These are phyloP conservation scores for Pangasianodon hypophthalmus DNA, from an alignment of 2,113 vertebrate species.

Conservation along the genomic window DNA sequence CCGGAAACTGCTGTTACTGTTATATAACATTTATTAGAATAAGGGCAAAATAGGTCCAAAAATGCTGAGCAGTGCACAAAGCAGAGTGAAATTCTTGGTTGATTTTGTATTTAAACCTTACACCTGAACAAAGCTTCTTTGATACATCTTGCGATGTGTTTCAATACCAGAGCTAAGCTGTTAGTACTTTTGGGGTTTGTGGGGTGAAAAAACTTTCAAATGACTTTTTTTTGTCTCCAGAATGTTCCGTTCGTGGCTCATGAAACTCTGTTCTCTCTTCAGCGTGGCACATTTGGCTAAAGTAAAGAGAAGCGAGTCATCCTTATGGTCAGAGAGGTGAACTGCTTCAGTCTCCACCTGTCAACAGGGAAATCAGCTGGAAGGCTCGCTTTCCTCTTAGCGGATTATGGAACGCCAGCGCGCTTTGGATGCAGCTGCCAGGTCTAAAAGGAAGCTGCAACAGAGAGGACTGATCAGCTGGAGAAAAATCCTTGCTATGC, in stretches of 20 bases:
- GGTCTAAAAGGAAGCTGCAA: conserved; percentile 22
- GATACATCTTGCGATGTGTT: background rate
- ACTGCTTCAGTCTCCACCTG: conserved; percentile 15
- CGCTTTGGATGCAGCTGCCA: conserved; percentile 11
- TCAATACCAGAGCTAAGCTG: conserved; percentile 1
- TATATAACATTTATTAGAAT: background rate
- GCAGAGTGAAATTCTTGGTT: background rate
- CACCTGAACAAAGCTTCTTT: conserved; percentile 9
- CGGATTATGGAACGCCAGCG: background rate
- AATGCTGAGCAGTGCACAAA: background rate
- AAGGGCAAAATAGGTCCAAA: background rate
- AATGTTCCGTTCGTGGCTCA: background rate
- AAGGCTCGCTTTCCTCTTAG: conserved; percentile 17
- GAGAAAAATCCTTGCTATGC: conserved; percentile 13
- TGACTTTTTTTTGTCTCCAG: background rate
- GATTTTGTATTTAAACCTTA: background rate
- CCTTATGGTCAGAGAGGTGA: background rate
- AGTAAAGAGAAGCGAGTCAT: background rate
- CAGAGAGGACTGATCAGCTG: conserved; percentile 11
- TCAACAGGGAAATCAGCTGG: background rate
- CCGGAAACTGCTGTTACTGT: too few species aligned
- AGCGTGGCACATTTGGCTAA: conserved; percentile 9
- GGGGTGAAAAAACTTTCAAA: background rate
- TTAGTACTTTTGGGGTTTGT: conserved; percentile 29
- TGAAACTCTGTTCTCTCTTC: background rate